Conservation (phyloP, 2,113 vertebrate species). For the Odontesthes bonariensis region DNA sequence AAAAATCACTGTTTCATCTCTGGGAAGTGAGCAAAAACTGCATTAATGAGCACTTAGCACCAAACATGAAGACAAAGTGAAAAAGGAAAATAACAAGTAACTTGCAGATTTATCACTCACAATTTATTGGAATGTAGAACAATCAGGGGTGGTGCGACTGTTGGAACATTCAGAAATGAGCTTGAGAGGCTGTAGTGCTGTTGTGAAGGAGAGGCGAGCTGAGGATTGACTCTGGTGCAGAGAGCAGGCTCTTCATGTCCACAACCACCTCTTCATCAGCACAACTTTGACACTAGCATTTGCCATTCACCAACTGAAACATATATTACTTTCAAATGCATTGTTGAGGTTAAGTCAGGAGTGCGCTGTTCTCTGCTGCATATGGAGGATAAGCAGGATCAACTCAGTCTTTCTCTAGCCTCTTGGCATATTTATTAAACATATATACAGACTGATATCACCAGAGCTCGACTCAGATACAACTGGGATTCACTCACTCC, state of each 20-base stretch:
- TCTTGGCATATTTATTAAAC: too few relatives aligned
- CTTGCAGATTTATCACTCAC: constrained; percentile 43
- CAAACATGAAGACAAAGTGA: constrained; percentile 48
- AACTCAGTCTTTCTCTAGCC: too few relatives aligned
- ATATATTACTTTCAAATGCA: constrained; percentile 55
- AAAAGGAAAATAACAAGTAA: constrained; percentile 40
- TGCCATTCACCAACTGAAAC: constrained; percentile 54
- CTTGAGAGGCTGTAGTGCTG: constrained; percentile 57
- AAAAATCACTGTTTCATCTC: constrained; percentile 37
- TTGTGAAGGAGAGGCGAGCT: constrained; percentile 58
- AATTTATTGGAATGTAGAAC: constrained; percentile 43
- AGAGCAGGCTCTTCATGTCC: constrained; percentile 59
- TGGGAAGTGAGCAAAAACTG: constrained; percentile 35
- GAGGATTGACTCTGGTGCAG: constrained; percentile 62
- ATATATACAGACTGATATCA: too few relatives aligned
- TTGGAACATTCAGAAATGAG: constrained; percentile 57
- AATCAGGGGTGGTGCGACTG: constrained; percentile 25
- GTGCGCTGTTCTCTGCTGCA: too few relatives aligned
- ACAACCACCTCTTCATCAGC: constrained; percentile 63
- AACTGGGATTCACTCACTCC: too few relatives aligned
- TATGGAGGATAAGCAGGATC: too few relatives aligned
- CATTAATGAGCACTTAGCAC: constrained; percentile 60
- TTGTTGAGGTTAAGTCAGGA: too few relatives aligned
- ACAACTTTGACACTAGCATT: constrained; percentile 53
- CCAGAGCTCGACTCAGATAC: too few relatives aligned